Percentiles rank a stretch among this genome's conserved stretches.
Conservation (phyloP, 2,888 invertebrate species). For the Drosophila infuscata region DNA sequence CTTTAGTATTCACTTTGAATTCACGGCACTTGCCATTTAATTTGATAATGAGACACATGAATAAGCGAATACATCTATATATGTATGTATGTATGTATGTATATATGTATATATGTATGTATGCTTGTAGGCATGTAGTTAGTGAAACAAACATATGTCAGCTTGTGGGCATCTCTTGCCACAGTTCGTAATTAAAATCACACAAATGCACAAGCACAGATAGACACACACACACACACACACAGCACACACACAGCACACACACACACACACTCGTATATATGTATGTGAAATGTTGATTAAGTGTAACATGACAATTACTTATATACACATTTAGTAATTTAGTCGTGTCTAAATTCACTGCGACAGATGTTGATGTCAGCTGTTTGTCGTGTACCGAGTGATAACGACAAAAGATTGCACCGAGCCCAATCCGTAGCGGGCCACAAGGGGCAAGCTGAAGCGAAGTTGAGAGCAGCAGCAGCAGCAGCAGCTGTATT, state of each 20-base stretch:
- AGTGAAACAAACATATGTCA: conserved; percentile 38
- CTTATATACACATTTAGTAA: conserved; percentile 67
- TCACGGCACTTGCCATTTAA: conserved; percentile 23
- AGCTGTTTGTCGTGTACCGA: conserved; percentile 65
- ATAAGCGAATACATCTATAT: conserved; percentile 24
- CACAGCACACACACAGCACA: background rate
- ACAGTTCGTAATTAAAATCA: conserved; percentile 45
- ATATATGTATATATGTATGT: background rate
- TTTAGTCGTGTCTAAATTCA: conserved; percentile 71
- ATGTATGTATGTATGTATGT: conserved; percentile 6
- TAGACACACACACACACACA: conserved; percentile 7
- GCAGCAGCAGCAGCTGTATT: conserved; percentile 20
- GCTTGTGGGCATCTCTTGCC: conserved; percentile 24
- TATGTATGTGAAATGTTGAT: conserved; percentile 55
- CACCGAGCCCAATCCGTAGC: conserved; percentile 23
- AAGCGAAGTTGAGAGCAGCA: conserved; percentile 6
- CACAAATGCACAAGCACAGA: conserved; percentile 14
- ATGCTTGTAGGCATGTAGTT: conserved; percentile 4
- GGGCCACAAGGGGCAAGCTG: conserved; percentile 6
- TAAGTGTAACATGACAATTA: conserved; percentile 75
- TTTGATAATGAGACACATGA: conserved; percentile 46
- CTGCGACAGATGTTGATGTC: conserved; percentile 73
- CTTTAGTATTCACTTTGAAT: conserved; percentile 27
- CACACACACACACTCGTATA: background rate
- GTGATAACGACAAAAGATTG: conserved; percentile 64